Percentiles rank a stretch among this genome's conserved stretches.
phyloP scores from a whole-genome alignment of 2,113 vertebrate genomes.

The Campylorhamphus procurvoides region DNA sequence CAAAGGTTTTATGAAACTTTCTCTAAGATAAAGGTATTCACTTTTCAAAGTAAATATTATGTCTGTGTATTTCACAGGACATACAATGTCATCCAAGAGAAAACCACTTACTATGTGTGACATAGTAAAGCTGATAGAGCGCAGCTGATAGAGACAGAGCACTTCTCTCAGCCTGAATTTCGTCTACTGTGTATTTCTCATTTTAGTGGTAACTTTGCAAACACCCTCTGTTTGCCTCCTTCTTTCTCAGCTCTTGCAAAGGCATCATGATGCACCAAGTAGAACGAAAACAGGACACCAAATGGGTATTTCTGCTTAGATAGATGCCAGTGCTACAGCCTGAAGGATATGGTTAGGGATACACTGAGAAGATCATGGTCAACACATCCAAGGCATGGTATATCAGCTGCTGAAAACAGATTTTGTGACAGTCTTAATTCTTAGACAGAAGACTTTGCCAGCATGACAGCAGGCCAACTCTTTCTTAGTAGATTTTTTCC shows the following conservation, averaged over 20 bases:
- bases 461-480: not conserved
- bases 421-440: not conserved
- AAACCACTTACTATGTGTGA: not conserved
- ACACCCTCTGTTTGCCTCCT: not conserved
- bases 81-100: not conserved
- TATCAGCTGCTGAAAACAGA: not conserved
- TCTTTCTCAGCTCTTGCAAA: not conserved
- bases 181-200: not conserved
- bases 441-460: not conserved
- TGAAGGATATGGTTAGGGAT: not conserved
- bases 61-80: not conserved
- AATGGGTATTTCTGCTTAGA: not conserved
- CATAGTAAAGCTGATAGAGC: not conserved
- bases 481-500: not conserved
- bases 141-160: not conserved
- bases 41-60: not conserved
- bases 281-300: not conserved
- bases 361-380: not conserved
- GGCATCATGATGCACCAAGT: not conserved
- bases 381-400: not conserved
- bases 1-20: conserved; percentile 32
- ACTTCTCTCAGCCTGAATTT: not conserved
- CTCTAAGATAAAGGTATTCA: not conserved
- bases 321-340: not conserved
- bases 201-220: not conserved